These are phyloP conservation scores for Glaucomys volans DNA, from an alignment of 2,113 vertebrate genomes.

Conservation along the genomic window DNA sequence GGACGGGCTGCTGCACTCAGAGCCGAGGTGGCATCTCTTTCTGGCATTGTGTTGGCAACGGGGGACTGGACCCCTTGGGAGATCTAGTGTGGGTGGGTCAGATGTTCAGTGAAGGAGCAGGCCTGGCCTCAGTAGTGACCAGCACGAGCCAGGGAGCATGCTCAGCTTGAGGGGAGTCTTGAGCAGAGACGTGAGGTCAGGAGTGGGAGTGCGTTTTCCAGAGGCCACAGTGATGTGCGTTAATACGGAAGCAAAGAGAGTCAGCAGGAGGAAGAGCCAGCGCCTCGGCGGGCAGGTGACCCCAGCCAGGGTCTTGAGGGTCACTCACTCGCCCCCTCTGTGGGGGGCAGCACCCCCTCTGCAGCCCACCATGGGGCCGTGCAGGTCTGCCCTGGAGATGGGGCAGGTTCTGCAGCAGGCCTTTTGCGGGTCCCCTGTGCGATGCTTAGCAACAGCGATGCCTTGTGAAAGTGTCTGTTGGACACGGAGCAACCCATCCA, in stretches of 20 bases:
- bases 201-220: not conserved
- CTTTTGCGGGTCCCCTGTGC: too few relatives aligned
- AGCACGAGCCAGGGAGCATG: too few relatives aligned
- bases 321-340: too few relatives aligned
- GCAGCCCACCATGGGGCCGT: rapidly evolving
- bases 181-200: not conserved
- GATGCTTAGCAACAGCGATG: too few relatives aligned
- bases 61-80: not conserved
- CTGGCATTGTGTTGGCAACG: not conserved
- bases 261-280: not conserved
- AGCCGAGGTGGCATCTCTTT: not conserved
- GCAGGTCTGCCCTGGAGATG: too few relatives aligned
- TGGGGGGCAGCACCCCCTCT: too few relatives aligned
- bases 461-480: not conserved
- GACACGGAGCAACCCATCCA: rapidly evolving
- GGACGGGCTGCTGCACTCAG: too few relatives aligned
- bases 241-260: too few relatives aligned
- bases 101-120: not conserved
- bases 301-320: not conserved
- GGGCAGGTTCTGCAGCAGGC: too few relatives aligned
- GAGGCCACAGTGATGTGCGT: not conserved
- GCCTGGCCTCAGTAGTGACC: not conserved
- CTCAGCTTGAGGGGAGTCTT: not conserved
- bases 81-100: not conserved
- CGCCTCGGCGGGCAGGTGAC: not conserved